These are phyloP conservation scores for Nephotettix cincticeps DNA, from an alignment of 1,140 invertebrate genomes.

Conservation along the genomic window DNA sequence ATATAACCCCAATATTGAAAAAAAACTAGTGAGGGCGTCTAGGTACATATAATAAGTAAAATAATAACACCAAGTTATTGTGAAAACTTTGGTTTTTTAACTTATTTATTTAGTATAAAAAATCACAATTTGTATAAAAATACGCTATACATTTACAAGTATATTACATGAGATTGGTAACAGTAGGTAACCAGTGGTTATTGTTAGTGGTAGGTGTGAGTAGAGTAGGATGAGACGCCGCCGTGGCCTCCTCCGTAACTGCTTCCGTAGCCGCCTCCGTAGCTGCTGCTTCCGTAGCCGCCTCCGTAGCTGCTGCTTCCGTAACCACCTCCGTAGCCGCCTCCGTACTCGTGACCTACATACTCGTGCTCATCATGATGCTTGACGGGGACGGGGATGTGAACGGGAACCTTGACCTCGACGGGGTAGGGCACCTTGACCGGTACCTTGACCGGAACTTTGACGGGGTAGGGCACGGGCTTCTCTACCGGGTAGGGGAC, in stretches of 20 bases:
- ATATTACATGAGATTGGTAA: background rate
- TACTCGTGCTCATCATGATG: conserved; percentile 48
- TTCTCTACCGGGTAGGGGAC: conserved; percentile 72
- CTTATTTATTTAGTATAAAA: conserved; percentile 13
- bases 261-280: no score
- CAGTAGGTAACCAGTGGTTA: background rate
- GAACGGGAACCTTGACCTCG: conserved; percentile 53
- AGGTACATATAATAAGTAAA: no score
- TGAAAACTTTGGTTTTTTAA: background rate
- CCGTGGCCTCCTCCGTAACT: conserved; percentile 43
- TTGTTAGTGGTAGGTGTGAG: background rate
- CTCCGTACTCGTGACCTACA: conserved; percentile 36
- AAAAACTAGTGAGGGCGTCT: no score
- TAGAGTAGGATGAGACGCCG: background rate
- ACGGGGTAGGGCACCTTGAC: conserved; percentile 49
- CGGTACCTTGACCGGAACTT: conserved; percentile 53
- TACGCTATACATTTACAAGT: background rate
- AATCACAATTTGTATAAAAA: conserved; percentile 4
- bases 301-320: conserved; percentile 39
- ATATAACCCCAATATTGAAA: no score
- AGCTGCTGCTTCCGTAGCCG: conserved; percentile 36
- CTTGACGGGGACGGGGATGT: conserved; percentile 54
- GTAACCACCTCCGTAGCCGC: conserved; percentile 40
- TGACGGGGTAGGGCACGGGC: conserved; percentile 57
- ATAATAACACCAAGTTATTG: no score